A percentile compares a stretch with the other conserved stretches of the same genome.
Conservation (phyloP, 1,140 invertebrate species). For the Drosophila trapezifrons region DNA sequence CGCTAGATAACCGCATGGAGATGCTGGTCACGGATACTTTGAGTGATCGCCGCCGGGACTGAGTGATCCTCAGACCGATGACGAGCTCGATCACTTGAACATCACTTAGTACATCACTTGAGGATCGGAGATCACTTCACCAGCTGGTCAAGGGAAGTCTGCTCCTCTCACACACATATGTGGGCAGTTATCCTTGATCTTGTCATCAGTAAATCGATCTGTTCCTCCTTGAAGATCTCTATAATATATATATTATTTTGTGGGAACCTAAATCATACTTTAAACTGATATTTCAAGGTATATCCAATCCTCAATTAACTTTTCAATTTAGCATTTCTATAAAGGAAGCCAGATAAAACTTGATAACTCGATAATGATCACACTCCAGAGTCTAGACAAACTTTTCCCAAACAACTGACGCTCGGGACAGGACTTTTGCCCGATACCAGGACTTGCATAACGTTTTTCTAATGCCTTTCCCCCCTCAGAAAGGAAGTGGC, state of each 20-base stretch:
- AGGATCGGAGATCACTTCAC: conserved; percentile 23
- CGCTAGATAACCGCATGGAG: conserved; percentile 16
- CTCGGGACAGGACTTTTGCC: conserved; percentile 3
- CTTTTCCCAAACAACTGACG: conserved; percentile 30
- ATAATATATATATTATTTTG: neutral
- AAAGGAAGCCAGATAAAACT: neutral
- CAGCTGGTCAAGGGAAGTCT: conserved; percentile 43
- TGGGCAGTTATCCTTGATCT: conserved; percentile 44
- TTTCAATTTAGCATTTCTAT: neutral
- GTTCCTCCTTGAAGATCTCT: conserved; percentile 1
- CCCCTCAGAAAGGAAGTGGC: conserved; percentile 61
- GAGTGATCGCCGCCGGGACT: conserved; percentile 30
- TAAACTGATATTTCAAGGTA: neutral
- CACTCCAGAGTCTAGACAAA: neutral
- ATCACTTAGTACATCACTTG: conserved; percentile 47
- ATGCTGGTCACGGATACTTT: conserved; percentile 43
- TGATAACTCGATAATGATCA: conserved; percentile 37
- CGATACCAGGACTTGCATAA: conserved; percentile 26
- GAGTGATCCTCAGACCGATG: conserved; percentile 5
- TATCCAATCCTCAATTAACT: too few relatives aligned
- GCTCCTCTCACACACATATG: conserved; percentile 21
- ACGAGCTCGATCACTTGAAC: conserved; percentile 43
- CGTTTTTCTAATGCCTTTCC: conserved; percentile 63
- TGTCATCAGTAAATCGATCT: conserved; percentile 34
- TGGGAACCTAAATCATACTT: neutral